Conservation (phyloP, 2,797 vertebrate species). For the Galagoides demidoff region DNA sequence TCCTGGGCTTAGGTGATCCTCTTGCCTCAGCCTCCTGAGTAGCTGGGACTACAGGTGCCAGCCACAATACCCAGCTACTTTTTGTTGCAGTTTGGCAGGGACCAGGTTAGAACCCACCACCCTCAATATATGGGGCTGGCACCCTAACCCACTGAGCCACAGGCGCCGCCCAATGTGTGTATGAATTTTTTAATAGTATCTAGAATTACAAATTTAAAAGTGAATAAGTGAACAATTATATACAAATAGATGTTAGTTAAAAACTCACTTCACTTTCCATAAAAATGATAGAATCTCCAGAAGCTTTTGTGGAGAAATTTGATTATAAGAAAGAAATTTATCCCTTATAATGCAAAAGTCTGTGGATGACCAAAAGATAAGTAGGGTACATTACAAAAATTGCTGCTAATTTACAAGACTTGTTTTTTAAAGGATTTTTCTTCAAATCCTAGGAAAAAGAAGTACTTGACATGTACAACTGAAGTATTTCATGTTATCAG, state of each 20-base stretch:
- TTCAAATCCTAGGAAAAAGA: not conserved
- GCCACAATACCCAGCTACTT: too few species aligned
- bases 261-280: not conserved
- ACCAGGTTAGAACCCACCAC: too few species aligned
- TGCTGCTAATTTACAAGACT: not conserved
- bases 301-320: not conserved
- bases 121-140: too few species aligned
- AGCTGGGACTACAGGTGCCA: too few species aligned
- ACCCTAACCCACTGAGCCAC: too few species aligned
- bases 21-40: too few species aligned
- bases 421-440: not conserved
- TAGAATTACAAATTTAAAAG: not conserved
- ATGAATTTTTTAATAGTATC: not conserved
- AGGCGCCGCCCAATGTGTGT: too few species aligned
- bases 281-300: not conserved
- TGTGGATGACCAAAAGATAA: not conserved
- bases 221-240: not conserved
- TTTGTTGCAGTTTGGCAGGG: too few species aligned
- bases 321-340: not conserved
- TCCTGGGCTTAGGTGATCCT: too few species aligned
- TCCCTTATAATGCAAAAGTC: not conserved
- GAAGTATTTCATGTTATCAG: not conserved
- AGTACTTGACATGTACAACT: not conserved
- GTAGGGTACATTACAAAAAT: not conserved
- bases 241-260: not conserved